Conservation (phyloP, 2,888 invertebrate genomes). For the Eristalis arbustorum region DNA sequence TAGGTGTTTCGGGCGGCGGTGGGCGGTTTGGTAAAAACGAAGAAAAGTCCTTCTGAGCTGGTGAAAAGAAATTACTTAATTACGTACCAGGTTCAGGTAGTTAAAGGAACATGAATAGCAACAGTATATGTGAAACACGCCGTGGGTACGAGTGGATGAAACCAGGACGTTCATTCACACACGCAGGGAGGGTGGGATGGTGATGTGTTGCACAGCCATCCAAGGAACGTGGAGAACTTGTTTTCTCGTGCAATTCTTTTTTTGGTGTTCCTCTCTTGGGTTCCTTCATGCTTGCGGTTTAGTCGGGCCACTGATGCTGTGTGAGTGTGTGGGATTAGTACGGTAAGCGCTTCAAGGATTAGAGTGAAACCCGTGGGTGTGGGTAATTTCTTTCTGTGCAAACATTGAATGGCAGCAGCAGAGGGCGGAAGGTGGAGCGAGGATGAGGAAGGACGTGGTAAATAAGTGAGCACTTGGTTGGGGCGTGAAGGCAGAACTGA, state of each 20-base stretch:
- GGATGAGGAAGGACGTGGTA: background rate
- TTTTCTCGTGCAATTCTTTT: background rate
- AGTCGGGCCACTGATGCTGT: background rate
- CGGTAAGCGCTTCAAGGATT: constrained; percentile 15
- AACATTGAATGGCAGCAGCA: background rate
- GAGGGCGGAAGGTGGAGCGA: background rate
- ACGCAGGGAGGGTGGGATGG: too few relatives aligned
- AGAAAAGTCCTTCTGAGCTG: constrained; percentile 66
- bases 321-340: background rate
- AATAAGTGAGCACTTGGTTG: background rate
- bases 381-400: constrained; percentile 55
- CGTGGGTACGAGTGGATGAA: constrained; percentile 15
- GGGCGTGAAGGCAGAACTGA: background rate
- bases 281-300: background rate
- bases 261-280: background rate
- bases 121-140: background rate
- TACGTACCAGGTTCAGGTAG: constrained; percentile 70
- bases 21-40: background rate
- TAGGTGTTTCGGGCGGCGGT: background rate
- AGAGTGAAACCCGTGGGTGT: background rate
- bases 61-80: constrained; percentile 71
- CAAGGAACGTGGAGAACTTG: background rate
- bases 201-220: background rate
- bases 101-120: constrained; percentile 58
- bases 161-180: constrained; percentile 24